A percentile compares a stretch with the other conserved stretches of the same genome.
These are phyloP conservation scores for Ancistrus triradiatus DNA, from an alignment of 2,113 vertebrate genomes.

Conservation along the genomic window DNA sequence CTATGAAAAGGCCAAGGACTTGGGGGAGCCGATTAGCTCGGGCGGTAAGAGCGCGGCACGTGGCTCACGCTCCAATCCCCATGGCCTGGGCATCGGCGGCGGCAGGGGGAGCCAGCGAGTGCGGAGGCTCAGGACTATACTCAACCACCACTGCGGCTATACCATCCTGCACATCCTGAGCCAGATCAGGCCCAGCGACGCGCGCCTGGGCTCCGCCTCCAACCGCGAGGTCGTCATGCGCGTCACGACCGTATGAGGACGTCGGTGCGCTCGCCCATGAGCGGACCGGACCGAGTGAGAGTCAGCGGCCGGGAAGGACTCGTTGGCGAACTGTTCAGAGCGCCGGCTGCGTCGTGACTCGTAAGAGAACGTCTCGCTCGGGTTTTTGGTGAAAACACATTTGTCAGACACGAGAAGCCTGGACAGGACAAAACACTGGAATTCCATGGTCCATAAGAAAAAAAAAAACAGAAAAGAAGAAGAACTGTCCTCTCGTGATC, in stretches of 20 bases:
- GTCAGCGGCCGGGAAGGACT: no score
- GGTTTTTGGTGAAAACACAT: neutral
- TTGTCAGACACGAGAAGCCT: constrained; percentile 3
- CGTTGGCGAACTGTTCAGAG: constrained; percentile 2
- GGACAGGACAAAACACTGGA: constrained; percentile 10
- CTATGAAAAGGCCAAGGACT: constrained; percentile 89
- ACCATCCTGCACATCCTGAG: constrained; percentile 91
- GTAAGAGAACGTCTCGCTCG: neutral
- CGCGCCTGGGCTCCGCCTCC: constrained; percentile 73
- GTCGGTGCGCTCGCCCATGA: neutral
- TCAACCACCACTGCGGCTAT: constrained; percentile 92
- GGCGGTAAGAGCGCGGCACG: constrained; percentile 69
- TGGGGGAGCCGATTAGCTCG: constrained; percentile 80
- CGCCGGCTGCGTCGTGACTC: neutral
- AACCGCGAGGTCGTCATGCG: constrained; percentile 92
- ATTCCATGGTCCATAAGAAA: constrained; percentile 16
- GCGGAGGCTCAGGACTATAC: constrained; percentile 86
- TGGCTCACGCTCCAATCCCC: constrained; percentile 72
- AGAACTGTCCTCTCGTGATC: constrained; percentile 19
- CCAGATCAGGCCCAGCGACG: constrained; percentile 83
- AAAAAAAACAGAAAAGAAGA: constrained; percentile 9
- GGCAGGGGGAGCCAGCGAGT: constrained; percentile 69
- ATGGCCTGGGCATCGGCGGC: constrained; percentile 70
- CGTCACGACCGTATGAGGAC: constrained; percentile 85
- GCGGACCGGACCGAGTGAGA: no score